phyloP scores from a whole-genome alignment of 2,797 vertebrate species.

The Aphelocoma californica region DNA sequence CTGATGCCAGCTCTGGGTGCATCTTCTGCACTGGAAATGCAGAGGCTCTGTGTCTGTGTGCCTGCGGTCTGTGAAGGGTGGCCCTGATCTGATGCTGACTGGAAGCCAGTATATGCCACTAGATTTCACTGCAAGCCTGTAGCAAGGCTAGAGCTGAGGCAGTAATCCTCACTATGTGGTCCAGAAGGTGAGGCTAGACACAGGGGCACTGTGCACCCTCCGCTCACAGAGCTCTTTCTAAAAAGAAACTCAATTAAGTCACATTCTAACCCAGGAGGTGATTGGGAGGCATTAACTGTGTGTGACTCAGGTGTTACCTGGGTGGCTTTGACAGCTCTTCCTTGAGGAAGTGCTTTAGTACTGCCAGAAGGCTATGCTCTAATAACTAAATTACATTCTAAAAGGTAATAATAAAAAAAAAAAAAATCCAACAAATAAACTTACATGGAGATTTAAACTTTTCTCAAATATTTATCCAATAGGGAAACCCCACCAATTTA shows the following conservation, averaged over 20 bases:
- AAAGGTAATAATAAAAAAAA: neutral
- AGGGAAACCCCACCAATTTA: neutral
- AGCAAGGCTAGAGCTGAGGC: neutral
- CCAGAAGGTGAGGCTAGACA: neutral
- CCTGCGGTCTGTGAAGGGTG: neutral
- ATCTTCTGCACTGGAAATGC: neutral
- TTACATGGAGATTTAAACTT: neutral
- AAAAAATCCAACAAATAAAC: neutral
- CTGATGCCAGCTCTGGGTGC: neutral
- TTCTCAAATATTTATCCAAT: neutral
- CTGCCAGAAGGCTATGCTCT: neutral
- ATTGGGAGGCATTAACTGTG: neutral
- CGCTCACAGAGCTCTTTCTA: neutral
- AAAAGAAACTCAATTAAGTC: neutral
- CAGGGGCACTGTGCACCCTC: neutral
- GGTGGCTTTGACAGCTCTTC: neutral
- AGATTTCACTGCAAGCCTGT: neutral
- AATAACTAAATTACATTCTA: neutral
- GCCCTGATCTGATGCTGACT: neutral
- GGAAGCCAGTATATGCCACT: neutral
- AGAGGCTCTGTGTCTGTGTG: neutral
- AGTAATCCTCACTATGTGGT: rapidly evolving
- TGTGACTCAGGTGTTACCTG: neutral
- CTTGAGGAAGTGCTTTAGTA: neutral
- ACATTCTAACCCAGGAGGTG: neutral